Base-by-base conservation (phyloP, 2,113 vertebrate species). In the Nannospalax galili region DNA sequence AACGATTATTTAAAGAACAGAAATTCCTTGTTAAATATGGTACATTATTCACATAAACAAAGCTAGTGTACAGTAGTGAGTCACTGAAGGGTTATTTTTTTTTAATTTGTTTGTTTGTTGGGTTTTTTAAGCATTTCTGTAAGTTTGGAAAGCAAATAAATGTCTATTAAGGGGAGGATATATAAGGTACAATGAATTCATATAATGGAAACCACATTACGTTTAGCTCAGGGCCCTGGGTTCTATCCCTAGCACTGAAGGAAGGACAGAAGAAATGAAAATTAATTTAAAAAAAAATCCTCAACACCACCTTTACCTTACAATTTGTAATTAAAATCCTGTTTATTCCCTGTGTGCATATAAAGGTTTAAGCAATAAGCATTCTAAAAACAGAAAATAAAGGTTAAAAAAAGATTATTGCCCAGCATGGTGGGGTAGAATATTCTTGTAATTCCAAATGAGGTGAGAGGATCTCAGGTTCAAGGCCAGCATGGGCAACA, bases 1-100 rank as follows among this genome's bases (percentile, higher is more conserved):
- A 92, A 95, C 19, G 93, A 62, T 73, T 94, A 88, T 73, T 95
- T 95, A 87, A 84, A 75, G 84, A 96, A 95, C 69, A 96, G 60
- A 94, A 95, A 95, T 92, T 84, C 40, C 56, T 74, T 28, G 32
- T 92, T 95, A 95, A 95, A 82, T 78, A 95, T 74, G 73, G 56
- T 74, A 87, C 35, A 65, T 74, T 45, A 95, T 73, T 80, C 82
- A 93, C 60, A 93, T 60, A 15, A 42, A 96, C 67, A 90, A 32
- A n/a, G n/a, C n/a, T n/a, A 94, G 32, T 7, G 15, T 67, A 88
- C 73, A 84, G 90, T 37, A 56, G 82, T 70, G n/a, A 92, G 69
- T 80, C 58, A 91, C 0, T 58, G 30, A 45, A 91, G 64, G n/a
- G n/a, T n/a, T n/a, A n/a, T n/a, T n/a, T n/a, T n/a, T n/a, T n/a